Percentiles rank a stretch among this genome's conserved stretches.
Evolutionary conservation across 2,113 vertebrate species (phyloP).

Genomic region (Siphamia tubifer): DNA sequence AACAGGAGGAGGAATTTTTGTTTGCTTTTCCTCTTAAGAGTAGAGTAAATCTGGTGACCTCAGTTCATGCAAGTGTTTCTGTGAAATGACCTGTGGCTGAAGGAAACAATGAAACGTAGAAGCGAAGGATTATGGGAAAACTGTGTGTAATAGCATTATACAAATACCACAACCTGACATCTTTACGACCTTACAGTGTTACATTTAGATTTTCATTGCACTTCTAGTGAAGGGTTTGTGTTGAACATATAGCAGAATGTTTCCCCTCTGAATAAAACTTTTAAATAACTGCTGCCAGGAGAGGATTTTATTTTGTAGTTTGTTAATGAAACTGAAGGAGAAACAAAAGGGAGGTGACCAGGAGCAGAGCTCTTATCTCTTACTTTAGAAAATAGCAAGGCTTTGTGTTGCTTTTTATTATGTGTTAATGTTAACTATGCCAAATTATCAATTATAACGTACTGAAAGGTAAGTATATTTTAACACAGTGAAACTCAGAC

Average conservation of each 20-base stretch:
- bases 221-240: not conserved
- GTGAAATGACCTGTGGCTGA: not conserved
- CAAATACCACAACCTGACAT: not conserved
- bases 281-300: not conserved
- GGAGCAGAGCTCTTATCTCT: not conserved
- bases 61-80: not conserved
- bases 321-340: not conserved
- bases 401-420: not conserved
- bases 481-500: too few species aligned
- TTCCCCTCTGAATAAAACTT: not conserved
- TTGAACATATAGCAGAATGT: not conserved
- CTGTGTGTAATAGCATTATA: not conserved
- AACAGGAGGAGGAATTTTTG: not conserved
- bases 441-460: not conserved
- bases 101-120: not conserved
- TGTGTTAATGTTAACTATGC: not conserved
- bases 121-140: not conserved
- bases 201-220: not conserved
- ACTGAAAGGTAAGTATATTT: not conserved
- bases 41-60: not conserved
- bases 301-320: not conserved
- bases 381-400: not conserved
- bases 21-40: not conserved
- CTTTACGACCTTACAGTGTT: constrained; percentile 64
- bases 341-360: not conserved